These are phyloP conservation scores for Neoaliturus tenellus DNA, from an alignment of 2,888 invertebrate genomes.

Conservation along the genomic window DNA sequence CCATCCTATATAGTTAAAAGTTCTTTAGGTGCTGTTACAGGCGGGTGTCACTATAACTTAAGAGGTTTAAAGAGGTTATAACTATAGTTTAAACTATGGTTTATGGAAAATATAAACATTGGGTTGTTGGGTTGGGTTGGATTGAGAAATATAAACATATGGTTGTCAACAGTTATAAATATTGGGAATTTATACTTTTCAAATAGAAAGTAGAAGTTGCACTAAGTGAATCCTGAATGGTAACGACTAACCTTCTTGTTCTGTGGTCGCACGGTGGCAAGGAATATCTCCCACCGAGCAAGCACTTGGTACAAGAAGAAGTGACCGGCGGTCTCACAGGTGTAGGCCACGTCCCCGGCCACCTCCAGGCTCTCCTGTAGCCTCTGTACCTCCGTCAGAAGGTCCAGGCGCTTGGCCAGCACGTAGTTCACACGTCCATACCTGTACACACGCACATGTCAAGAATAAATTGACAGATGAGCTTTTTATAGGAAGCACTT, in stretches of 20 bases:
- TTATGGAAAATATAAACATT: too few species aligned
- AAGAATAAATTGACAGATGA: too few species aligned
- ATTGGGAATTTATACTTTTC: too few species aligned
- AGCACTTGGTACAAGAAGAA: constrained; percentile 97
- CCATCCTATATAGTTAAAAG: too few species aligned
- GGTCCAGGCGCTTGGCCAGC: constrained; percentile 92
- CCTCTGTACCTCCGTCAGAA: constrained; percentile 90
- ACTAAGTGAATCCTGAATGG: background rate
- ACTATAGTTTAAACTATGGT: too few species aligned
- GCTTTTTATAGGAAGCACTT: too few species aligned
- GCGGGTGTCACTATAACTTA: too few species aligned
- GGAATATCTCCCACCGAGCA: constrained; percentile 95
- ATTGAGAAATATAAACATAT: too few species aligned
- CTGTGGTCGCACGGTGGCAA: constrained; percentile 77
- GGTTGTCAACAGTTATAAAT: too few species aligned
- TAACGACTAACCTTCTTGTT: constrained; percentile 69
- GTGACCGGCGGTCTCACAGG: constrained; percentile 99
- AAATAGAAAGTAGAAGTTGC: background rate
- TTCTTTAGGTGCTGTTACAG: too few species aligned
- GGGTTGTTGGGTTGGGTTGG: too few species aligned
- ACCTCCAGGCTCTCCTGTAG: constrained; percentile 92
- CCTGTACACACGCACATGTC: constrained; percentile 71
- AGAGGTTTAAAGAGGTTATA: too few species aligned
- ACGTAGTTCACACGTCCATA: constrained; percentile 99
- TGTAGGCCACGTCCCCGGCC: constrained; percentile 93